phyloP scores from a whole-genome alignment of 2,888 invertebrate species.

The Diploptera punctata region DNA sequence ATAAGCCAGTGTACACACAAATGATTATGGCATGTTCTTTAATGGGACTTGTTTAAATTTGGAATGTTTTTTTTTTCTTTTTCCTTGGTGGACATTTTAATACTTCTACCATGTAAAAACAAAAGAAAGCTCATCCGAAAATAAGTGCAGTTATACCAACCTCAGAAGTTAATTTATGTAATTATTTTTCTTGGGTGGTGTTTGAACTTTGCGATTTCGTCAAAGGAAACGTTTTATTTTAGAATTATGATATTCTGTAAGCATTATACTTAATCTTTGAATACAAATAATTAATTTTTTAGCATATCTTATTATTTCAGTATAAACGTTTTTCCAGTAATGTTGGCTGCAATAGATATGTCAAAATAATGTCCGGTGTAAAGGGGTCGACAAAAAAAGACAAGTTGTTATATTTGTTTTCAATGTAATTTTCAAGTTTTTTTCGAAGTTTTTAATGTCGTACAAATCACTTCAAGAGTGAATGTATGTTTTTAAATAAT shows the following conservation, averaged over 20 bases:
- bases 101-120: not conserved
- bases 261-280: too few relatives aligned
- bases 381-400: constrained; percentile 32
- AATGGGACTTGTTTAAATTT: not conserved
- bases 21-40: not conserved
- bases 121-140: not conserved
- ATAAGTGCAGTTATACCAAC: not conserved
- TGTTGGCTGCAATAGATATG: constrained; percentile 7
- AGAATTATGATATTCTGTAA: not conserved
- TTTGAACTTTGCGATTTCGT: not conserved
- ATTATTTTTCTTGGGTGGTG: not conserved
- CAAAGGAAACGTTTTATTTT: not conserved
- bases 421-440: not conserved
- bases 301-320: not conserved
- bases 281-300: not conserved
- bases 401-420: constrained; percentile 26
- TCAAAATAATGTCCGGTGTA: constrained; percentile 21
- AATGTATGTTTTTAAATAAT: not conserved
- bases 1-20: not conserved
- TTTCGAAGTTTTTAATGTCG: not conserved
- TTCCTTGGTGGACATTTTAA: not conserved
- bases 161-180: not conserved
- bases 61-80: not conserved
- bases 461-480: not conserved
- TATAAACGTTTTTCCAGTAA: not conserved